Conservation (phyloP, 2,888 invertebrate species). For the Cheilosia urbana region DNA sequence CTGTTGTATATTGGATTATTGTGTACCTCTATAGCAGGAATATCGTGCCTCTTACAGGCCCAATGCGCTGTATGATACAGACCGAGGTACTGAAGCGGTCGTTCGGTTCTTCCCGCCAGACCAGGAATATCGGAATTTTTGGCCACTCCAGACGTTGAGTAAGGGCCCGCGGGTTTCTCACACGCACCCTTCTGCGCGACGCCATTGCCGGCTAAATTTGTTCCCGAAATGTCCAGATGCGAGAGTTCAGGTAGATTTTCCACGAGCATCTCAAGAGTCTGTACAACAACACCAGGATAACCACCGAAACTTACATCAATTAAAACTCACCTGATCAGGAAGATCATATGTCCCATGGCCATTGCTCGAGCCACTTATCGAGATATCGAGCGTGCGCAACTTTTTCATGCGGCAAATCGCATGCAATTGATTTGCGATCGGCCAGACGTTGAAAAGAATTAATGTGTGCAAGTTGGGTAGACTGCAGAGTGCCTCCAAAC, state of each 20-base stretch:
- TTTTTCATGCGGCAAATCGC: constrained; percentile 86
- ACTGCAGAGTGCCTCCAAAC: constrained; percentile 84
- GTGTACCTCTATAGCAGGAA: constrained; percentile 93
- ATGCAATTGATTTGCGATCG: constrained; percentile 85
- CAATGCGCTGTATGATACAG: constrained; percentile 95
- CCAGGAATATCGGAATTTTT: constrained; percentile 92
- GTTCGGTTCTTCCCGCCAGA: constrained; percentile 89
- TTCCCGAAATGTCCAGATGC: constrained; percentile 97
- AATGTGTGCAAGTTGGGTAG: constrained; percentile 89
- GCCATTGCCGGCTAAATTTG: constrained; percentile 95
- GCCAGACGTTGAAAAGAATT: constrained; percentile 91
- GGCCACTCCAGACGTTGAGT: constrained; percentile 77
- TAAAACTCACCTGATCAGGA: constrained; percentile 86
- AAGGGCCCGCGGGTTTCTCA: constrained; percentile 76
- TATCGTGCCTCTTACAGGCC: constrained; percentile 95
- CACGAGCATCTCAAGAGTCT: constrained; percentile 88
- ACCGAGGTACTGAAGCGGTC: constrained; percentile 94
- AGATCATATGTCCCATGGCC: constrained; percentile 90
- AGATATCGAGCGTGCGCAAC: constrained; percentile 92
- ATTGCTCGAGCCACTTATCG: constrained; percentile 87
- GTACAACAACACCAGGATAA: constrained; percentile 17
- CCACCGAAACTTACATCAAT: not conserved
- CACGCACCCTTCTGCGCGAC: constrained; percentile 86
- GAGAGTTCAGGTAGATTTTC: constrained; percentile 89
- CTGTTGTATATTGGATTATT: not conserved